Conservation (phyloP, 2,888 invertebrate species). For the Crocallis elinguaria region DNA sequence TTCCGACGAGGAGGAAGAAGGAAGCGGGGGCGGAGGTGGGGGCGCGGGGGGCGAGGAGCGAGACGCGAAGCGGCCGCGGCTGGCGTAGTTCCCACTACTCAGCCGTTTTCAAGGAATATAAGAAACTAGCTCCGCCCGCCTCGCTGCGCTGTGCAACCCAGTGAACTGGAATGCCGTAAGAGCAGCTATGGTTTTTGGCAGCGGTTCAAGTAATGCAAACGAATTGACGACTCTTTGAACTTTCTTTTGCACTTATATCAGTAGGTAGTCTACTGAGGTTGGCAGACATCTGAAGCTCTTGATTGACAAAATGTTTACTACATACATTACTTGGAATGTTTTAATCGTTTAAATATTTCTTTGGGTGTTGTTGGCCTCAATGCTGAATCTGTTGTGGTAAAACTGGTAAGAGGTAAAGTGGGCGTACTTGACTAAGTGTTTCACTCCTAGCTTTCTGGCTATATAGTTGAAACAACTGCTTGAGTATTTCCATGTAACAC, state of each 20-base stretch:
- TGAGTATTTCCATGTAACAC: not conserved
- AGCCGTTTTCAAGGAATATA: conserved; percentile 71
- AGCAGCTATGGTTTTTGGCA: conserved; percentile 26
- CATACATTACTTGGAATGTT: no score
- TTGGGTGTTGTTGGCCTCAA: not conserved
- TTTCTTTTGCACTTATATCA: conserved; percentile 13
- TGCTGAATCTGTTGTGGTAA: not conserved
- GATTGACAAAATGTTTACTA: no score
- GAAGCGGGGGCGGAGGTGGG: conserved; percentile 61
- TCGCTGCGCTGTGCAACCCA: conserved; percentile 61
- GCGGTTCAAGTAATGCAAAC: conserved; percentile 4
- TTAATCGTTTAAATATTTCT: not conserved
- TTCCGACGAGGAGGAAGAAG: conserved; percentile 96
- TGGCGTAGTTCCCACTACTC: conserved; percentile 85
- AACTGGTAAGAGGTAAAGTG: not conserved
- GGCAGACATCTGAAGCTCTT: no score
- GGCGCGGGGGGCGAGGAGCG: conserved; percentile 81
- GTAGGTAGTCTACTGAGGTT: not conserved
- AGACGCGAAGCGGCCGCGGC: conserved; percentile 89
- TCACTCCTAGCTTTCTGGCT: not conserved
- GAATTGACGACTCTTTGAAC: conserved; percentile 5
- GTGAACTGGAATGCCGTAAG: conserved; percentile 45
- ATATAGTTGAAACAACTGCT: conserved; percentile 7
- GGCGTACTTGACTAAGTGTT: conserved; percentile 12
- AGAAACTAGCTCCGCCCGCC: conserved; percentile 50